Base-by-base conservation (phyloP, 1,140 invertebrate genomes). In the Brevipalpus yothersi region DNA sequence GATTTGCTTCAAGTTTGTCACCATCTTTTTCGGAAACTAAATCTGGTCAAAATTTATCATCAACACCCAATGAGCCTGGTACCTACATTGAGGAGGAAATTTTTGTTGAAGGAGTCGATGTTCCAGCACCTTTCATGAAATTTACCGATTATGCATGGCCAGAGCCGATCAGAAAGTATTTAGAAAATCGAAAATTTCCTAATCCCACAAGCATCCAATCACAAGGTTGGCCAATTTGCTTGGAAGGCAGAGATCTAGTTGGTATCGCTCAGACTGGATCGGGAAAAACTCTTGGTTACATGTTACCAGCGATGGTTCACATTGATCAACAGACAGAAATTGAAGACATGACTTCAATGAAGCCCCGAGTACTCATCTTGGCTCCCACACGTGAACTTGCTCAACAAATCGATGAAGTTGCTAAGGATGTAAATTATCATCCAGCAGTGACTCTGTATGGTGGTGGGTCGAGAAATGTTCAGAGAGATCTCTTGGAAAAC, bases 321-420 rank as follows among this genome's bases (percentile, higher is more conserved):
- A 73, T 74, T 67, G 31, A 31, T 31, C 68, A 54, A 60, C 72
- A 47, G 62, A 69, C 57, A 60, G 63, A 57, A 69, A 69, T 11
- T 2, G 11, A 39, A 15, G 41, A 40, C 10, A 21, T 13, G 21
- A 53, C 23, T 55, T 31, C 15, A 42, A 2, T 10, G 1, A 17
- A 17, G 9, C 61, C 58, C 12, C 53, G 71, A 66, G 71, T 69
- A 60, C 65, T 78, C 17, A 72, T 99, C 68, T 76, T 99, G 67
- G 93, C 94, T 2, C 95, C 95, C 3, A 98, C 95, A 51, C 81
- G 94, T 72, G 95, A 99, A 71, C 80, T 99, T 72, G 95, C 94
- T 0, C 92, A 97, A 69, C 95, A 99, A 74, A 99, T 99, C 66
- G 92, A 97, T 74, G 91, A 96, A 72, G 94, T 99, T 73, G 88